These are phyloP conservation scores for Muntiacus reevesi DNA, from an alignment of 2,113 vertebrate species.

Conservation along the genomic window DNA sequence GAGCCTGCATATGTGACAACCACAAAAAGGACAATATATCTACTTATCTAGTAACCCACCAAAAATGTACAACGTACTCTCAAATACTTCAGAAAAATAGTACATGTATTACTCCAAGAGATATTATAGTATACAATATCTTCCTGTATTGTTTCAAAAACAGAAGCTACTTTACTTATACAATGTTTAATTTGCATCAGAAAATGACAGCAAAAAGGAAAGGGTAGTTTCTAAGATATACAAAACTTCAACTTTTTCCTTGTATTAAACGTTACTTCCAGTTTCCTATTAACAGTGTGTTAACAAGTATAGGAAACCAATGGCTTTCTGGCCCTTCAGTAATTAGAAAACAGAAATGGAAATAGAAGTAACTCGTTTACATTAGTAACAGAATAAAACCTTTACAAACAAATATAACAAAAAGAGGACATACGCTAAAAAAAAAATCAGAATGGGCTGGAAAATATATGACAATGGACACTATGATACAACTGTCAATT, in stretches of 20 bases:
- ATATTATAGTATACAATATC: background rate
- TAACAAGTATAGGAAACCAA: background rate
- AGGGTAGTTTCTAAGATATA: background rate
- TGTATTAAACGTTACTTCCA: background rate
- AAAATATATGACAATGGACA: background rate
- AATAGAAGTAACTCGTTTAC: background rate
- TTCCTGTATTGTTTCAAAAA: background rate
- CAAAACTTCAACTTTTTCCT: background rate
- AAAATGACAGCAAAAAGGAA: background rate
- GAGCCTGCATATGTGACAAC: background rate
- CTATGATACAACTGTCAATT: background rate
- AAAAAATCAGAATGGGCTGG: background rate
- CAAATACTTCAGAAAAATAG: background rate
- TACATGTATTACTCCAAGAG: background rate
- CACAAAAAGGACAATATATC: background rate
- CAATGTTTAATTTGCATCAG: background rate
- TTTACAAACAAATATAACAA: background rate
- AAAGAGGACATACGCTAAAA: background rate
- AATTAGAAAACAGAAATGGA: constrained; percentile 5
- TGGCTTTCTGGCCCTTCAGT: background rate
- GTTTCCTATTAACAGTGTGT: background rate
- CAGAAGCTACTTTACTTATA: background rate
- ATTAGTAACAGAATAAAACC: constrained; percentile 1
- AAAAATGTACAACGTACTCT: background rate
- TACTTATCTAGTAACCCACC: background rate